Evolutionary conservation across 2,113 vertebrate species (phyloP).

Genomic region (Mus musculus): GRCm39 chr6:141409501-141410000

Average conservation of each 20-base stretch:
- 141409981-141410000: not conserved
- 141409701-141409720: not conserved
- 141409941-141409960: not conserved
- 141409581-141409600: not conserved
- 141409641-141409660: not conserved
- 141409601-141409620: not conserved
- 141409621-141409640: not conserved
- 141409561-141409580: not conserved
- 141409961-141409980: slow-evolving; percentile 19
- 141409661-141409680: not conserved
- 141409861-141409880: not conserved
- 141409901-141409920: not conserved
- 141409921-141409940: slow-evolving; percentile 3
- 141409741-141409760: not conserved
- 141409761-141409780: not conserved
- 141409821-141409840: not conserved
- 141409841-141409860: not conserved
- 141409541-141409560: not conserved
- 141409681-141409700: not conserved
- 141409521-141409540: not conserved
- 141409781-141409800: not conserved
- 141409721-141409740: not conserved
- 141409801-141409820: not conserved
- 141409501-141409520: not conserved
- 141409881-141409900: not conserved